Evolutionary conservation across 1,140 invertebrate genomes (phyloP).

Genomic region (Sogatella furcifera): DNA sequence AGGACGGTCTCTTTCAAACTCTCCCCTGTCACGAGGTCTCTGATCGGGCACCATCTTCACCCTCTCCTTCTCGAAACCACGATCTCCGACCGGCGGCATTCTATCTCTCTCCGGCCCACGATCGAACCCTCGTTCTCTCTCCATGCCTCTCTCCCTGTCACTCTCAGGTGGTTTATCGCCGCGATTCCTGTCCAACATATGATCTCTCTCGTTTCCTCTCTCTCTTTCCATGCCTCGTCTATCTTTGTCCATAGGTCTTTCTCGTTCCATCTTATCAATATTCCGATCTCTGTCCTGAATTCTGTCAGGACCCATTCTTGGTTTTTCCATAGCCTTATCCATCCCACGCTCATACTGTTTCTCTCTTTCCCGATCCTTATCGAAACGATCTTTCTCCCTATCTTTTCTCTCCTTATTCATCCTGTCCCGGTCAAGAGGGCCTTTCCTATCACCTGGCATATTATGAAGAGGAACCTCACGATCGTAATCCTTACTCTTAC

Average conservation of each 20-base stretch:
- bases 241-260: slow-evolving; percentile 19
- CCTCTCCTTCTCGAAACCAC: slow-evolving; percentile 23
- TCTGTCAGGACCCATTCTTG: background rate
- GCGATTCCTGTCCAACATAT: background rate
- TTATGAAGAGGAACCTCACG: slow-evolving; percentile 18
- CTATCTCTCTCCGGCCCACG: slow-evolving; percentile 21
- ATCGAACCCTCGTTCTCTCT: slow-evolving; percentile 9
- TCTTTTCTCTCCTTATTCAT: slow-evolving; percentile 17
- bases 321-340: background rate
- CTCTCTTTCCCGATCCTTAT: slow-evolving; percentile 9
- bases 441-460: slow-evolving; percentile 11
- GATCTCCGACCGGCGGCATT: background rate
- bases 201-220: slow-evolving; percentile 15
- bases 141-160: slow-evolving; percentile 9
- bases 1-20: slow-evolving; percentile 4
- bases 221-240: slow-evolving; percentile 16
- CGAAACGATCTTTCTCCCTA: slow-evolving; percentile 10
- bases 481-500: slow-evolving; percentile 15
- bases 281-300: slow-evolving; percentile 2
- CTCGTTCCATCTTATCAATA: background rate
- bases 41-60: slow-evolving; percentile 7
- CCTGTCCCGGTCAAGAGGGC: slow-evolving; percentile 4
- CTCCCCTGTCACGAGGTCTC: slow-evolving; percentile 2
- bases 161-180: slow-evolving; percentile 23
- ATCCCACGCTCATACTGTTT: slow-evolving; percentile 3